A percentile compares a stretch with the other conserved stretches of the same genome.
Evolutionary conservation across 2,113 vertebrate genomes (phyloP).

Genomic region (Cyprinus carpio): DNA sequence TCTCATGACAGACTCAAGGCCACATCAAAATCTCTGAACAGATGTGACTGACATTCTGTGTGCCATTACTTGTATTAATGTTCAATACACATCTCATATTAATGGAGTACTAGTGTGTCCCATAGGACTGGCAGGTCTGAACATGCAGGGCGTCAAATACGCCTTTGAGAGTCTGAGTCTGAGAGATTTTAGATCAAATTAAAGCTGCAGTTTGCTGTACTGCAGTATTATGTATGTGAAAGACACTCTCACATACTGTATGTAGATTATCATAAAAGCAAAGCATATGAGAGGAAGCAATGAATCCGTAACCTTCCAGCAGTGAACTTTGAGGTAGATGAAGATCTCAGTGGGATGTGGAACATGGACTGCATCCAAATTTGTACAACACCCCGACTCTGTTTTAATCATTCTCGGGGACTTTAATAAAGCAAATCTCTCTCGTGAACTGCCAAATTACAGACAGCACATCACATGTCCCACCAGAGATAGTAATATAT

Average conservation of each 20-base stretch:
- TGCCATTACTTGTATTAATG: background rate
- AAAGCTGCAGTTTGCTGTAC: background rate
- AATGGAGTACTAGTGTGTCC: background rate
- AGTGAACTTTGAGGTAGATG: background rate
- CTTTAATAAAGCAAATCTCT: too few species aligned
- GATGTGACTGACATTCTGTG: background rate
- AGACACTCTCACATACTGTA: background rate
- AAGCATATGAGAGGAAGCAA: conserved; percentile 4
- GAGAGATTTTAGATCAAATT: background rate
- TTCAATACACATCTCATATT: background rate
- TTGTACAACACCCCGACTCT: too few species aligned
- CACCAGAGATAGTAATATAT: too few species aligned
- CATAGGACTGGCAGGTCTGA: background rate
- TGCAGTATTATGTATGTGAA: background rate
- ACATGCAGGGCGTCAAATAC: background rate
- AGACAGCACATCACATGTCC: too few species aligned
- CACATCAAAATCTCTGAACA: background rate
- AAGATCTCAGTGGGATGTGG: background rate
- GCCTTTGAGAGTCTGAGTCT: too few species aligned
- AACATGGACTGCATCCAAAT: background rate
- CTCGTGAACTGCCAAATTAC: too few species aligned
- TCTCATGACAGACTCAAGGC: too few species aligned
- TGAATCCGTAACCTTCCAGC: conserved; percentile 2
- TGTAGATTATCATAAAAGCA: background rate
- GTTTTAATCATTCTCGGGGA: too few species aligned